Percentiles rank a stretch among this genome's conserved stretches.
Conservation (phyloP, 2,113 vertebrate species). For the Thymallus thymallus region DNA sequence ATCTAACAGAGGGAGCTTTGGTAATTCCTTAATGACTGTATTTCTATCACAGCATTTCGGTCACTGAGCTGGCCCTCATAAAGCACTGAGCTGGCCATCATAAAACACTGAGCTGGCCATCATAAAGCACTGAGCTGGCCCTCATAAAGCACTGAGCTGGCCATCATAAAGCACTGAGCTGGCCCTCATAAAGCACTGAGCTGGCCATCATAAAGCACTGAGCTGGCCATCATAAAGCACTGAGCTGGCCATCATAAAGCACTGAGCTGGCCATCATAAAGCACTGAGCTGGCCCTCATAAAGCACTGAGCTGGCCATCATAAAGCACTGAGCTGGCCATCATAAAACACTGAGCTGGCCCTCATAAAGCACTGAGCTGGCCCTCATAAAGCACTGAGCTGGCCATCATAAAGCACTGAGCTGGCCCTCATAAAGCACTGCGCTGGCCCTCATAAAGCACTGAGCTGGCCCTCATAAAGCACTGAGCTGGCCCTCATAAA, state of each 20-base stretch:
- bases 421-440: too few relatives aligned
- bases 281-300: slow-evolving; percentile 1
- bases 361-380: neutral
- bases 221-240: neutral
- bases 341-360: neutral
- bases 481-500: neutral
- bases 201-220: slow-evolving; percentile 2
- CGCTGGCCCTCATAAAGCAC: neutral
- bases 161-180: neutral
- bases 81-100: slow-evolving; percentile 2
- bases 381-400: neutral
- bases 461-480: neutral
- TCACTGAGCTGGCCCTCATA: too few relatives aligned
- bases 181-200: neutral
- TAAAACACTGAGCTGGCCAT: neutral
- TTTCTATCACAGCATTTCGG: neutral
- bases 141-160: slow-evolving; percentile 4
- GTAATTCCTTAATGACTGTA: slow-evolving; percentile 16
- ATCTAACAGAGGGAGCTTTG: neutral
- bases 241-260: neutral
- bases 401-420: too few relatives aligned
- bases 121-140: slow-evolving; percentile 1
- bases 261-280: slow-evolving; percentile 1
- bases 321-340: slow-evolving; percentile 6
- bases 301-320: neutral